Evolutionary conservation across 2,797 vertebrate species (phyloP), one percentile per base, ranked within the genome.

Genomic region (Melanotaenia trifasciata): DNA sequence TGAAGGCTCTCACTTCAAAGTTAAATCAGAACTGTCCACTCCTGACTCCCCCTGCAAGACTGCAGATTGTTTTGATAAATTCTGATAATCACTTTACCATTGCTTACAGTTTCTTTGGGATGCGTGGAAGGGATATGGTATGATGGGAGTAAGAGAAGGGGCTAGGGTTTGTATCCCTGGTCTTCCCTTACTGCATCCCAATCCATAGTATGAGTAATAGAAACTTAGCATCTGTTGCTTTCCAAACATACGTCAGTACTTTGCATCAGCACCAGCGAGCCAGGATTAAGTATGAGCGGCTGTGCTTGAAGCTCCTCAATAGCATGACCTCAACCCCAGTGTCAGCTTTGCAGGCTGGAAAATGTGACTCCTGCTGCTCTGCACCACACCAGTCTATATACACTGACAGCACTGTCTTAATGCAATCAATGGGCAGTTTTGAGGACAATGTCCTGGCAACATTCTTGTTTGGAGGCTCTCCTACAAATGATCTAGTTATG

Each of bases 321-420:
- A 89, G 85, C 85, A 90, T 93, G 92, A 94, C 90, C 92, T 93
- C 91, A 93, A 90, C 79, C 86, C 73, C 83, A 83, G 86, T 88
- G 91, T 93, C 92, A 93, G 88, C 88, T 76, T 77, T 74, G 69
- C 80, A 85, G 81, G 75, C 87, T 93, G 94, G 93, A 94, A 94
- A 92, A 80, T 89, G 75, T 92, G 92, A 95, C 81, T 84, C 79
- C 78, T 86, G 74, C 81, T 81, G 76, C 85, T 84, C 84, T 69
- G 60, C 64, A 79, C 66, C 69, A 45, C 76, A 64, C 53, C 64
- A 62, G 32, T 59, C 64, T 35, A 36, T 30, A 77, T 67, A 28
- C 69, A 70, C 70, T 60, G 78, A 86, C 74, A 79, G 56, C 18
- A 6, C 24, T 64, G 76, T 75, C 78, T 83, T 76, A 30, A 84